A percentile compares a stretch with the other conserved stretches of the same genome.
These are phyloP conservation scores for Anguilla marmorata DNA, from an alignment of 2,797 vertebrate species.

Conservation along the genomic window DNA sequence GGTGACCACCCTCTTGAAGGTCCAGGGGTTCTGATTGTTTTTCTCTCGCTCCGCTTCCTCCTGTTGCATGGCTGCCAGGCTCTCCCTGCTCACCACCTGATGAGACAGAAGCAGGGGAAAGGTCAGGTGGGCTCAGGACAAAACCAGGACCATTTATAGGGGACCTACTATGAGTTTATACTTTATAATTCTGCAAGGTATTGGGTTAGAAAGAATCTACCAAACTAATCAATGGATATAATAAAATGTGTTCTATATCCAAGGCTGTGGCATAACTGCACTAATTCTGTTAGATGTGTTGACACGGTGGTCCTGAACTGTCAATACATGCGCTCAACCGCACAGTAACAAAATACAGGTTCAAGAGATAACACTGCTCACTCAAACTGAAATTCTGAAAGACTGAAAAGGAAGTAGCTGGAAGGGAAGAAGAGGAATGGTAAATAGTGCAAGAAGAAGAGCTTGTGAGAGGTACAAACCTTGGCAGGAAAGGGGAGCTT, in stretches of 20 bases:
- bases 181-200: neutral
- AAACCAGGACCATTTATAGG: neutral
- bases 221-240: neutral
- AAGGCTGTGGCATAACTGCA: neutral
- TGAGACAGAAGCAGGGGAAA: neutral
- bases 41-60: slow-evolving; percentile 66
- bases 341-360: neutral
- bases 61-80: slow-evolving; percentile 66
- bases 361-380: neutral
- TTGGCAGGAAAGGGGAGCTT: slow-evolving; percentile 89
- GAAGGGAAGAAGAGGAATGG: neutral
- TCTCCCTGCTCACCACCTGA: slow-evolving; percentile 78
- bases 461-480: slow-evolving; percentile 51
- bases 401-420: no score
- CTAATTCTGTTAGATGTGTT: no score
- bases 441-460: neutral
- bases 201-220: neutral
- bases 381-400: neutral
- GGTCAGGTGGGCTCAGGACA: neutral
- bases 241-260: neutral
- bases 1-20: slow-evolving; percentile 74
- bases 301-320: neutral
- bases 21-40: slow-evolving; percentile 95
- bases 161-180: no score
- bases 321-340: neutral